Evolutionary conservation across 37 sponge, comb jelly and placozoan species (phyloP), one percentile per base, ranked within the genome.

Genomic region (Eunapius fragilis): DNA sequence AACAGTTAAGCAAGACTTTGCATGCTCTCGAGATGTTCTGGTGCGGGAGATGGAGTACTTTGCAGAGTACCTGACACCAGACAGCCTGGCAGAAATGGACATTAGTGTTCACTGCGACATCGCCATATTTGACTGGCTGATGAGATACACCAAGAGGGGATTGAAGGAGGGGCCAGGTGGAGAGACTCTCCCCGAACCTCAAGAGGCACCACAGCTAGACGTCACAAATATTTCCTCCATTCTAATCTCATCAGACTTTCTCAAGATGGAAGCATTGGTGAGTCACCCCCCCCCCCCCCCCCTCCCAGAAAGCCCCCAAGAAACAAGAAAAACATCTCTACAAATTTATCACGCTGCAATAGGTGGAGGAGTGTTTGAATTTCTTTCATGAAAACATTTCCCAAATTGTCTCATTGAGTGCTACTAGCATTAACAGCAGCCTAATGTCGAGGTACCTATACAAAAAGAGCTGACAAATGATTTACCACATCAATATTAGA

Each of bases 71-170:
- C 88, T 98, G 37, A 86, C 91, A 31, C 58, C 91, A 45, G 85
- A 76, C 27, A 69, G 69, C 0, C 82, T 92, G 88, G 91, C 87
- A 33, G 94, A 94, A 76, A 88, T 93, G 25, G 99, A 98, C 71
- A 98, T 98, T 25, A 94, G 95, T n/a, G 99, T 98, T 0, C 99
- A 98, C 86, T 98, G 99, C 78, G 99, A 98, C 70, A 78, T 98
- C 19, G 69, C 88, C 50, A 86, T 98, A 71, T 98, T 98, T 71
- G 89, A 93, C 26, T 96, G 97, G 99, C 92, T 98, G 38, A 98
- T 98, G 94, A 35, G 72, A 24, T 98, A 98, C 76, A 85, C 91
- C 35, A 92, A 96, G 72, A 69, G 92, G 34, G 94, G 93, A n/a
- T 38, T 92, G 84, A 38, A 19, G 0, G 87, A 91, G 37, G 94